A percentile compares a stretch with the other conserved stretches of the same genome.
Evolutionary conservation across 2,888 invertebrate species (phyloP).

Genomic region (Platynereis dumerilii): DNA sequence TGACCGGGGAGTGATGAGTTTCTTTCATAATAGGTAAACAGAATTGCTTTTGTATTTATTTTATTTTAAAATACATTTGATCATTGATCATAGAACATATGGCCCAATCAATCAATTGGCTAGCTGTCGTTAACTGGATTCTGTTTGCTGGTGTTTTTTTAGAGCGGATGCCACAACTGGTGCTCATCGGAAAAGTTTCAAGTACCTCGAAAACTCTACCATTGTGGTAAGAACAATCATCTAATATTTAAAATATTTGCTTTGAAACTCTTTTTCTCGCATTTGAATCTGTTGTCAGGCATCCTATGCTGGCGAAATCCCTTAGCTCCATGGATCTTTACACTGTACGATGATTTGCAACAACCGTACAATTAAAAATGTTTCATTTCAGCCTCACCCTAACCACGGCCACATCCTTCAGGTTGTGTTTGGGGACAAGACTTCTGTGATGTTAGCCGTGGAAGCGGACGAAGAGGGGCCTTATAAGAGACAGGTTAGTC

Average conservation of each 20-base stretch:
- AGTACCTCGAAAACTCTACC: conserved; percentile 72
- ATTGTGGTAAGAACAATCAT: conserved; percentile 57
- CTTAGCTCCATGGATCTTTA: too few relatives aligned
- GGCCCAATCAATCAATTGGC: too few relatives aligned
- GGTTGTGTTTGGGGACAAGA: conserved; percentile 14
- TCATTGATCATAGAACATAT: too few relatives aligned
- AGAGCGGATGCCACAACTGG: conserved; percentile 72
- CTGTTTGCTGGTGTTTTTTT: too few relatives aligned
- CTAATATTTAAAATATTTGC: conserved; percentile 4
- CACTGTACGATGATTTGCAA: too few relatives aligned
- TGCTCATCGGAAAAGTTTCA: conserved; percentile 69
- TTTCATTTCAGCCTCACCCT: too few relatives aligned
- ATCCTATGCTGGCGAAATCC: too few relatives aligned
- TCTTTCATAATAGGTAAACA: conserved; percentile 63
- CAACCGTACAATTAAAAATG: too few relatives aligned
- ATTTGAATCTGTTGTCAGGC: too few relatives aligned
- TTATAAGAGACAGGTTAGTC: conserved; percentile 37
- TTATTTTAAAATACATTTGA: too few relatives aligned
- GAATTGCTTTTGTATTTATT: background rate
- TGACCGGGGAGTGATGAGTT: conserved; percentile 73
- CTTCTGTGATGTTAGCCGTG: conserved; percentile 11
- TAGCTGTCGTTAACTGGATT: too few relatives aligned
- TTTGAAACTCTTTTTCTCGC: too few relatives aligned
- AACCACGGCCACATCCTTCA: conserved; percentile 13
- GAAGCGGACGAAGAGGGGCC: conserved; percentile 16